Conservation (phyloP, 2,888 invertebrate genomes). For the Stenotaenia linearis region DNA sequence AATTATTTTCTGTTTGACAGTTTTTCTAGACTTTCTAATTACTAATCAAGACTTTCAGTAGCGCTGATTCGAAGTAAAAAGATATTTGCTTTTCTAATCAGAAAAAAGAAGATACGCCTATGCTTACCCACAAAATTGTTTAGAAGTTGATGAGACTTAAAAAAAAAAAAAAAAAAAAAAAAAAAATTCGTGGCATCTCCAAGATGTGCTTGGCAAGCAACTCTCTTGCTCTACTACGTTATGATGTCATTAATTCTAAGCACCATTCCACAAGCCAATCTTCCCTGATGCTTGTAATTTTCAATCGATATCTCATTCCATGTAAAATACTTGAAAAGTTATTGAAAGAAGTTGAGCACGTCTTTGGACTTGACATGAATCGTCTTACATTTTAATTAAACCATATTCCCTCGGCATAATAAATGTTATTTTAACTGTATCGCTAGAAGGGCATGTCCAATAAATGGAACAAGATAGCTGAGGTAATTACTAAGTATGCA, state of each 20-base stretch:
- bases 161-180: background rate
- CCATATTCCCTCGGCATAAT: background rate
- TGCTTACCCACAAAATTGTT: background rate
- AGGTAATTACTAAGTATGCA: background rate
- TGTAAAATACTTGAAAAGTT: constrained; percentile 19
- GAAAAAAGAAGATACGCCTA: background rate
- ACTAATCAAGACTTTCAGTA: background rate
- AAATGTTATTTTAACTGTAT: background rate
- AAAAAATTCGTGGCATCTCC: constrained; percentile 1
- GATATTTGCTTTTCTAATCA: constrained; percentile 6
- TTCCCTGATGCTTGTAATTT: constrained; percentile 12
- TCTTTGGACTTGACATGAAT: background rate
- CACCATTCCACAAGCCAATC: constrained; percentile 16
- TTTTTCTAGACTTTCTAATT: background rate
- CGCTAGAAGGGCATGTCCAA: background rate
- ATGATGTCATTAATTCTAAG: constrained; percentile 24
- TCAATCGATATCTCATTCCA: constrained; percentile 26
- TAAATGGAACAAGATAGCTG: background rate
- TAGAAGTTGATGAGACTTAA: background rate
- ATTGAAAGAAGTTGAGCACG: background rate
- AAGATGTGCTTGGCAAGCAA: constrained; percentile 23
- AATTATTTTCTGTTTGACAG: background rate
- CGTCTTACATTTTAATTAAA: background rate
- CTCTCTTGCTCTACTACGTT: background rate
- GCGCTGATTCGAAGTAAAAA: background rate